phyloP scores from a whole-genome alignment of 2,113 vertebrate species.

The Rhinopomastus cyanomelas region DNA sequence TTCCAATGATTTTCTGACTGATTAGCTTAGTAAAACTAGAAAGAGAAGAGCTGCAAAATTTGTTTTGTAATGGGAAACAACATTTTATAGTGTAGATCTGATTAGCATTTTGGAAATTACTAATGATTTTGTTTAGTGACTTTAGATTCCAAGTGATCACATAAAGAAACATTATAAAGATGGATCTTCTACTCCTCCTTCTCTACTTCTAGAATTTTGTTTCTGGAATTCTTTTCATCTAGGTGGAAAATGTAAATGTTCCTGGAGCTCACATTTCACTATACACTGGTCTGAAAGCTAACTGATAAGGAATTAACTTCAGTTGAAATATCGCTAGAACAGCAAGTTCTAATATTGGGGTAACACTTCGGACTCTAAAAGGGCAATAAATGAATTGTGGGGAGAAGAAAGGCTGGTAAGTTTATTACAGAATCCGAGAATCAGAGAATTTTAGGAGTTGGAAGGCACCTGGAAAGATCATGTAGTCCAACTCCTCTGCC shows the following conservation, averaged over 20 bases:
- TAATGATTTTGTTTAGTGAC: not conserved
- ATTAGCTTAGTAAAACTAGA: not conserved
- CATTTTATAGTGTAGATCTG: not conserved
- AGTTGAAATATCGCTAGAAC: not conserved
- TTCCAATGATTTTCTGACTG: not conserved
- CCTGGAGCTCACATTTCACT: not conserved
- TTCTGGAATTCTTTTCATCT: not conserved
- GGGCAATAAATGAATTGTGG: not conserved
- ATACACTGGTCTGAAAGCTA: not conserved
- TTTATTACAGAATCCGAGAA: too few relatives aligned
- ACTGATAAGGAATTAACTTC: not conserved
- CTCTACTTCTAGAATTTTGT: not conserved
- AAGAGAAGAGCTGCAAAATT: not conserved
- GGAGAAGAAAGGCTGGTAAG: not conserved
- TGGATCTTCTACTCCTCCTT: accelerated
- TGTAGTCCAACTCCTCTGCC: too few relatives aligned
- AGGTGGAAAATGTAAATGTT: not conserved
- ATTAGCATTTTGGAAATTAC: not conserved
- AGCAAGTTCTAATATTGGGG: not conserved
- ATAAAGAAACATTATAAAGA: not conserved
- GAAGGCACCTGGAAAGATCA: too few relatives aligned
- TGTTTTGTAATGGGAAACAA: not conserved
- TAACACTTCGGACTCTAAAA: not conserved
- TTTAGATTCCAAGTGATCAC: not conserved
- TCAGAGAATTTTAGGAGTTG: too few relatives aligned